Base-by-base conservation (phyloP, 2,113 vertebrate species). In the Columba livia region DNA sequence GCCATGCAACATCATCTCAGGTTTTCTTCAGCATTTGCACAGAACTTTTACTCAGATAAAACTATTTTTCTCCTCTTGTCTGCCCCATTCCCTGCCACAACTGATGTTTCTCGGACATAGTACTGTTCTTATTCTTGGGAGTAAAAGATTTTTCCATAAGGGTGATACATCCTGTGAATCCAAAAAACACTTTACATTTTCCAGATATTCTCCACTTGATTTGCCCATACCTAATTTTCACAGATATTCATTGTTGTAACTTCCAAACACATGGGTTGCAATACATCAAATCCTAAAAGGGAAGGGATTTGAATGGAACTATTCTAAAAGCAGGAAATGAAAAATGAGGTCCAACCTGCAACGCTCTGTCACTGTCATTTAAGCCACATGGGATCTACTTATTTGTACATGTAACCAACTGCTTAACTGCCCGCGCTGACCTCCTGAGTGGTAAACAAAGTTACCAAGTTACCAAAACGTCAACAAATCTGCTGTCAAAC, bases 21-120 rank as follows among this genome's bases (percentile, higher is more conserved):
- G 53, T 93, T 94, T 95, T 94, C 96, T 87, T 93, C 93, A 93
- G 90, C 81, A 72, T 80, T 79, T 78, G 51, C 90, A 92, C 20
- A 86, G 44, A 93, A 79, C 86, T 95, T 88, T 81, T 74, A 71
- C 65, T 79, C 53, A 47, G 57, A 84, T 31, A 90, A 93, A 96
- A 89, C 50, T 82, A 42, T 56, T 93, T 48, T 79, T 89, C 58
- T 91, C 36, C 48, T 71, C 31, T 73, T 36, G 65, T 71, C 10
- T 79, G 28, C 25, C 31, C 32, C 51, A 53, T 23, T 81, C 48
- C 57, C 69, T 57, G 34, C 31, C 61, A 94, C 64, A 90, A 91
- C 29, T 51, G 36, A 83, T 47, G 71, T 26, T 85, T 85, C 80
- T 62, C 74, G 62, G 64, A 85, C 56, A 79, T 50, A 88, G 62